Conservation (phyloP, 2,113 vertebrate genomes). For the Clarias magur region DNA sequence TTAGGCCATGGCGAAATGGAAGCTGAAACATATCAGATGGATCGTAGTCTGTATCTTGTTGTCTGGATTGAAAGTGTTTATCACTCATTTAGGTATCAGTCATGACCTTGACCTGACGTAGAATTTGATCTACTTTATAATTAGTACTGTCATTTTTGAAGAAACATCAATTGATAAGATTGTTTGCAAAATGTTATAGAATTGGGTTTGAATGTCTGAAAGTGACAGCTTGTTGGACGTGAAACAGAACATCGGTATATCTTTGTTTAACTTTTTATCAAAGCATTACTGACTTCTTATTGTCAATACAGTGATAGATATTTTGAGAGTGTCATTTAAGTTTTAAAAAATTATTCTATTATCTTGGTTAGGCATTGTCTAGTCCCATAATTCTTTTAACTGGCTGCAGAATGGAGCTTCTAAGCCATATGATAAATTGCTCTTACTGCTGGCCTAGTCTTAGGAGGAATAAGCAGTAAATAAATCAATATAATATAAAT, state of each 20-base stretch:
- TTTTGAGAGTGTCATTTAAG: not conserved
- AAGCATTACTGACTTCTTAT: not conserved
- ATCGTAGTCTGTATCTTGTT: conserved; percentile 41
- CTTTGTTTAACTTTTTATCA: not conserved
- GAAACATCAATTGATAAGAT: not conserved
- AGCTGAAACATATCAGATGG: conserved; percentile 42
- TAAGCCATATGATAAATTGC: not conserved
- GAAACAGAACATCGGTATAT: not conserved
- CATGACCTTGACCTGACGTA: not conserved
- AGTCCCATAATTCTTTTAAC: not conserved
- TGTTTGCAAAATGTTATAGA: not conserved
- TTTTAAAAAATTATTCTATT: not conserved
- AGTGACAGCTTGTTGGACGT: not conserved
- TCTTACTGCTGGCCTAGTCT: not conserved
- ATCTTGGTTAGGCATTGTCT: not conserved
- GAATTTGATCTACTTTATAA: not conserved
- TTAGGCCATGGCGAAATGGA: conserved; percentile 39
- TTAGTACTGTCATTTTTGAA: not conserved
- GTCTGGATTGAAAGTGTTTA: conserved; percentile 22
- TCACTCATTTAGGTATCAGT: conserved; percentile 24
- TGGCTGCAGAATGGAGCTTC: not conserved
- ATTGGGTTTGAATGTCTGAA: not conserved
- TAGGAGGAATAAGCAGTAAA: not conserved
- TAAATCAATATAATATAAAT: not conserved
- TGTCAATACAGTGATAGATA: not conserved